Evolutionary conservation across 2,797 vertebrate species (phyloP).

Genomic region (Syndactyla subalaris): DNA sequence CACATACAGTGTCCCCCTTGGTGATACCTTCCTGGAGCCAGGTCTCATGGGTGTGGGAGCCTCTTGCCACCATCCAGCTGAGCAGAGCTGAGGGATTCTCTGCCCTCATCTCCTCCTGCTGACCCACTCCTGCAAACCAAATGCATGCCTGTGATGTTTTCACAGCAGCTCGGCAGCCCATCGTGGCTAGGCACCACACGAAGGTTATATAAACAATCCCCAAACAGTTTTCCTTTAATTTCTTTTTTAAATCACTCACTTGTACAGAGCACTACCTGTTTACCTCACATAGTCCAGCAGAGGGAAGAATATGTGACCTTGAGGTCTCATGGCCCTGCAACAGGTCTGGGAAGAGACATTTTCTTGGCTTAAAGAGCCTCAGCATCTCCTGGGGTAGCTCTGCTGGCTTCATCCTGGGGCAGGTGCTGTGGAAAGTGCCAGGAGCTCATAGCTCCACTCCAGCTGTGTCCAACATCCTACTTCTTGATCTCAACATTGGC

Average conservation of each 20-base stretch:
- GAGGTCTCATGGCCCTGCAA: not conserved
- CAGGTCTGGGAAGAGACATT: not conserved
- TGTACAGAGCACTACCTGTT: not conserved
- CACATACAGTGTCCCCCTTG: accelerated
- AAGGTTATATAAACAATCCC: not conserved
- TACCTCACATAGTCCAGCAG: not conserved
- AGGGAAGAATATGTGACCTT: accelerated
- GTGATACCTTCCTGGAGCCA: accelerated
- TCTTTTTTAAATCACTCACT: not conserved
- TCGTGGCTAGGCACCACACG: not conserved
- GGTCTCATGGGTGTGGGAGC: accelerated
- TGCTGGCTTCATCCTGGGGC: not conserved
- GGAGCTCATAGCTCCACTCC: not conserved
- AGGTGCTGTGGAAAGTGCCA: not conserved
- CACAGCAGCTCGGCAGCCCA: not conserved
- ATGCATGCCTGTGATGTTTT: accelerated
- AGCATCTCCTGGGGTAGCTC: not conserved
- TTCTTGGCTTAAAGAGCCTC: not conserved
- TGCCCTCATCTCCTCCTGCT: not conserved
- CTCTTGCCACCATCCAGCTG: not conserved
- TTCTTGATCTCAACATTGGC: not conserved
- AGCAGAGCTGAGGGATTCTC: accelerated
- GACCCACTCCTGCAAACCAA: not conserved
- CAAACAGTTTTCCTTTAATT: accelerated
- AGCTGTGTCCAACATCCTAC: not conserved